Evolutionary conservation across 2,888 invertebrate genomes (phyloP).

Genomic region (Himalopsyche kuldschensis): DNA sequence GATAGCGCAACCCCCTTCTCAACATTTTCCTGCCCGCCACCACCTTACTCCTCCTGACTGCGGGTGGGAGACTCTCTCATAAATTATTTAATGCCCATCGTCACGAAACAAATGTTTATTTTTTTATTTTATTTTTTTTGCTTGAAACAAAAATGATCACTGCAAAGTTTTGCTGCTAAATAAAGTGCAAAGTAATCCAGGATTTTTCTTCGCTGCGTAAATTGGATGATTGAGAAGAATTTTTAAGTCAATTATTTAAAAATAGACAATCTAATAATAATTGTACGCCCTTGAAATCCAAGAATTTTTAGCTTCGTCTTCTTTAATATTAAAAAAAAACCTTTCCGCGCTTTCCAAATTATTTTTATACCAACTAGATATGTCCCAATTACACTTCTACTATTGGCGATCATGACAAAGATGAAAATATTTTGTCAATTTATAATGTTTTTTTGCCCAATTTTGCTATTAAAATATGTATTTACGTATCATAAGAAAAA

Average conservation of each 20-base stretch:
- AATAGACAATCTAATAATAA: background rate
- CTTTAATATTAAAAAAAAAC: no score
- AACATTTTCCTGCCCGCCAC: background rate
- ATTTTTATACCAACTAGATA: no score
- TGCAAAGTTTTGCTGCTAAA: background rate
- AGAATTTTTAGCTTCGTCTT: background rate
- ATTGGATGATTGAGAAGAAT: background rate
- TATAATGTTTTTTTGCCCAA: no score
- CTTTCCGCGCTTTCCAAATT: no score
- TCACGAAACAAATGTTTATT: conserved; percentile 3
- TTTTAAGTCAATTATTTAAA: background rate
- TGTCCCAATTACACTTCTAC: no score
- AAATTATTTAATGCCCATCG: conserved; percentile 30
- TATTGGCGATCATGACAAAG: no score
- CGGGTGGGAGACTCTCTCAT: conserved; percentile 18
- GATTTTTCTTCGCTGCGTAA: background rate
- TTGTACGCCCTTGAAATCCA: background rate
- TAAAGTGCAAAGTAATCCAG: background rate
- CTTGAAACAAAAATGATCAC: background rate
- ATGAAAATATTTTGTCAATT: no score
- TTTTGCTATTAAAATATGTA: no score
- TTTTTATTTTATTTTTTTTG: background rate
- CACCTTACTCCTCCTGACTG: background rate
- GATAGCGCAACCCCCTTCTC: conserved; percentile 4
- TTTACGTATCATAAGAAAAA: no score